Percentiles rank a stretch among this genome's conserved stretches.
These are phyloP conservation scores for Tauraco hartlaubi DNA, from an alignment of 2,797 vertebrate species.

Conservation along the genomic window DNA sequence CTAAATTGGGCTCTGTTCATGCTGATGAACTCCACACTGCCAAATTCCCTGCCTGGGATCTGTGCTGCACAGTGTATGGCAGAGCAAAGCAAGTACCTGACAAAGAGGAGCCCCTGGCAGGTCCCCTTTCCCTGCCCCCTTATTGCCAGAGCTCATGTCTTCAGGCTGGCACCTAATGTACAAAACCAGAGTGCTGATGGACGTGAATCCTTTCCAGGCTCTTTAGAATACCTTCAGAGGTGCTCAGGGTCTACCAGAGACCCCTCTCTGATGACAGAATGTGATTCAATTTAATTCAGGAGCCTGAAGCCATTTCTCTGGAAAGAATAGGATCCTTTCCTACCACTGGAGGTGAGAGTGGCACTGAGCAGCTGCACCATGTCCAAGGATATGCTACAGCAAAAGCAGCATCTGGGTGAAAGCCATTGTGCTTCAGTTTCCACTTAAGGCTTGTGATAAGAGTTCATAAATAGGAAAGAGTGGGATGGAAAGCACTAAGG, in stretches of 20 bases:
- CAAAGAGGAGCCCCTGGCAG: neutral
- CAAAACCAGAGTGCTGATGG: neutral
- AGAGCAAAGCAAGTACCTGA: neutral
- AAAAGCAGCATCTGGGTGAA: neutral
- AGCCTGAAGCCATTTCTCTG: neutral
- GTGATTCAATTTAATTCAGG: neutral
- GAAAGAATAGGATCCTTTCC: neutral
- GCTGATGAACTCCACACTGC: neutral
- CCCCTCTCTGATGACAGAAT: neutral
- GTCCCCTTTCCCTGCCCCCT: neutral
- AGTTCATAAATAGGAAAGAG: neutral
- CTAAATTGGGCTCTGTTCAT: neutral
- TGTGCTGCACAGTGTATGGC: neutral
- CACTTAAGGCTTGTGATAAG: rapidly evolving
- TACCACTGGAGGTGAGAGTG: neutral
- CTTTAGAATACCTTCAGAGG: neutral
- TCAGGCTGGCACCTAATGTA: neutral
- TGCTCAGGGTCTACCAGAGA: neutral
- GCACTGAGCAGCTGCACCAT: neutral
- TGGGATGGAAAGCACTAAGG: neutral
- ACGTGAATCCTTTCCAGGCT: neutral
- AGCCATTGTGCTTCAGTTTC: neutral
- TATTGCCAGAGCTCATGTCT: neutral
- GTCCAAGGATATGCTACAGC: neutral
- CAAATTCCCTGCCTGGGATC: neutral